Evolutionary conservation across 2,797 vertebrate species (phyloP), one percentile per base, ranked within the genome.

Genomic region (Lutjanus campechanus): DNA sequence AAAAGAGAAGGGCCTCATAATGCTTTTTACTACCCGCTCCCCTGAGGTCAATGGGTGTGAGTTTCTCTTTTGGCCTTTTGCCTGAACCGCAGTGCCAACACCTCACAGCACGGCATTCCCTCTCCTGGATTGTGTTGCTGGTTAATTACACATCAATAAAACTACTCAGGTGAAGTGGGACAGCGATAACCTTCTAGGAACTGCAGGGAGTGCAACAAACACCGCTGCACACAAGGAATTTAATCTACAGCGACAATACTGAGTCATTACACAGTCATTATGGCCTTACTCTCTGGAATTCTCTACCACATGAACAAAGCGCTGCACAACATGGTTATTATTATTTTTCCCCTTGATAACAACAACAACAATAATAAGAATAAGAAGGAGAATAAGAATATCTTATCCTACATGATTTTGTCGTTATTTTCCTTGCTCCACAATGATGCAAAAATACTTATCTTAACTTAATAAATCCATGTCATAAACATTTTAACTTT

Each of bases 91-190:
- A 54, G 71, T 50, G 77, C 73, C 79, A 84, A 66, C 73, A 81
- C 44, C 70, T 85, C 43, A 59, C 75, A 72, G 63, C 40, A 9
- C 0, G 5, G 25, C 12, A 3, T 19, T 16, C 19, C 40, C 59
- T 66, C 29, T 15, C 12, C 46, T 43, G 13, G 10, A 56, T 17
- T 60, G 60, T 56, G 13, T 51, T 76, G 55, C 64, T 64, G 60
- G 70, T 67, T 76, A n/a, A 86, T 79, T 63, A 85, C 66, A 76
- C 20, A 19, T 62, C 61, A 82, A 68, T 83, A 72, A 86, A 88
- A 62, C 58, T 40, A 47, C 55, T 72, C 69, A 50, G 50, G 63
- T 77, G 71, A 83, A 54, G 36, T 64, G 43, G 71, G 73, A 62
- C 7, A 36, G 41, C 50, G 56, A 25, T 19, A 65, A 60, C 51